Evolutionary conservation across 2,888 invertebrate genomes (phyloP), one percentile per base, ranked within the genome.

Genomic region (Hymenopus coronatus): DNA sequence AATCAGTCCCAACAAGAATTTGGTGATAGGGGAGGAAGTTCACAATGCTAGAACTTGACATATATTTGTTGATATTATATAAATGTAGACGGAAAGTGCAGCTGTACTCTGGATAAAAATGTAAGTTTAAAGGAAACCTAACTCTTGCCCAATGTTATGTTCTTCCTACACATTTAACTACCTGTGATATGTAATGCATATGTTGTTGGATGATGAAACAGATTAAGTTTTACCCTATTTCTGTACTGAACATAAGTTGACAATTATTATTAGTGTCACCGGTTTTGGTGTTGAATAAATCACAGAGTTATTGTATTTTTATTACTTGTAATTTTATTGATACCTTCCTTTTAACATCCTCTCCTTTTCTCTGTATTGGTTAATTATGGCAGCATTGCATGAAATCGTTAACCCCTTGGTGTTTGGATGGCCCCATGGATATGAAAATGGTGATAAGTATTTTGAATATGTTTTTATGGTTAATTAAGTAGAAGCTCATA

Each of bases 1-100:
- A 92, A 92, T 88, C 92, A 92, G 87, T 91, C 91, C 0, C 91
- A 91, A 27, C 91, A 91, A 27, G 90, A 91, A 28, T 83, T 89
- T 28, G 88, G 89, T 3, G 90, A 87, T 20, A 70, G 88, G 83
- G 84, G 84, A 14, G 83, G 89, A 40, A 82, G 83, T 82, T 46
- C 86, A 14, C 86, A 40, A 9, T 87, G 87, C 30, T 89, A 54
- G 27, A 54, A 28, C 15, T 25, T 85, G 25, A 20, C 20, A 70
- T 25, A 8, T 70, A 70, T 70, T 25, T 70, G 54, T 25, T 70
- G 54, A 70, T 70, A 15, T 70, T 40, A 40, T 12, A 12, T 40
- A 12, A 70, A 2, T 70, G 54, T 70, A 70, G 54, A 70, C 20
- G 20, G n/a, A 70, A 70, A 70, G 54, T 40, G 40, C 40, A 70